Base-by-base conservation (phyloP, 2,888 invertebrate species). In the Parnassius mnemosyne region DNA sequence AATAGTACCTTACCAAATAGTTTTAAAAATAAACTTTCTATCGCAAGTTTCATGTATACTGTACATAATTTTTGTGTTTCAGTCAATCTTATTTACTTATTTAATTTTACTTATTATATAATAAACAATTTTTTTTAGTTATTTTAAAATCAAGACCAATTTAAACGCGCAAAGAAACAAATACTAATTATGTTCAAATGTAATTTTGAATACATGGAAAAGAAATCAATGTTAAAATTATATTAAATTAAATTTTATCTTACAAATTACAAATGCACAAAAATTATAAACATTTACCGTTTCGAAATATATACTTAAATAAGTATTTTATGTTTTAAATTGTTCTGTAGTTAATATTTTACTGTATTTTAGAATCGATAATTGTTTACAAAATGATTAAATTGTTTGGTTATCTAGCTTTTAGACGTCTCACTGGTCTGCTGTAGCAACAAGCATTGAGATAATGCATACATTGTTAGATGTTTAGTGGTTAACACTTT, bases 401-500 rank as follows among this genome's bases (percentile, higher is more conserved):
- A 61, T 58, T 58, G 52, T 58, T 64, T 59, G 55, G 20, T 63
- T 57, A 55, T 55, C 46, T 63, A 46, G 60, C 52, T 34, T 16
- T 53, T 55, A 61, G 43, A 16, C 50, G 13, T 62, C 49, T 61
- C 60, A 49, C 52, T 57, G 55, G 53, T 57, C 58, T 60, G 64
- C 61, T 64, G 56, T 61, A 54, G 61, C 59, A 63, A 54, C 53
- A 42, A 66, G 60, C 53, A 49, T 57, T 52, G 53, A 16, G 63
- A 60, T 13, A 54, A 43, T 46, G 50, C 34, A 34, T 34, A 57
- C 16, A 16, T 68, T 68, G 66, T 68, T 68, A 65, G 56, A 66
- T 64, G 61, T 66, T 66, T 64, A 65, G 62, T 63, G 56, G 64
- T 68, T 64, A 65, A 68, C 66, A 65, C 64, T 63, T 65, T 68